A percentile compares a stretch with the other conserved stretches of the same genome.
Evolutionary conservation across 1,140 invertebrate species (phyloP).

Genomic region (Leptinotarsa defecta): DNA sequence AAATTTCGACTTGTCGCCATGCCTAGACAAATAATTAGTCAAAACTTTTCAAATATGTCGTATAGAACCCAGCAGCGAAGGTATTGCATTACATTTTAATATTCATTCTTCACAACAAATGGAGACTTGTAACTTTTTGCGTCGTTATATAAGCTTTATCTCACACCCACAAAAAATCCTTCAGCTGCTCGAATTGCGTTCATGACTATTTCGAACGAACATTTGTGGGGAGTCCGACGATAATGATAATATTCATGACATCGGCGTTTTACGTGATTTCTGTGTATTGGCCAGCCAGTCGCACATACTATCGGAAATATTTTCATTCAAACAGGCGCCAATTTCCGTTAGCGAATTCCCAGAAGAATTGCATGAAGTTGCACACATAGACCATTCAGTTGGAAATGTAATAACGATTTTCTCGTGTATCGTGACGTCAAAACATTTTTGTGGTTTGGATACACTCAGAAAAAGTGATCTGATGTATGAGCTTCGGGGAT

Average conservation of each 20-base stretch:
- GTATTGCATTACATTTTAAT: background rate
- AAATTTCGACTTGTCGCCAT: too few species aligned
- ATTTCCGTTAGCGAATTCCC: constrained; percentile 8
- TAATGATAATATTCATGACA: background rate
- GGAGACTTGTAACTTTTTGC: background rate
- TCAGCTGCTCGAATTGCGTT: background rate
- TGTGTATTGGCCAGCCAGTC: background rate
- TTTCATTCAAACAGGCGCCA: background rate
- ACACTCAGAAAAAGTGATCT: background rate
- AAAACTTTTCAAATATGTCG: too few species aligned
- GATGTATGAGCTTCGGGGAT: too few species aligned
- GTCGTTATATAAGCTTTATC: background rate
- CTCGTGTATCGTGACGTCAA: background rate
- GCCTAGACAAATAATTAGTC: too few species aligned
- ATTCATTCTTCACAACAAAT: background rate
- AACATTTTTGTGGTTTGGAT: background rate
- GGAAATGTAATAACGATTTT: background rate
- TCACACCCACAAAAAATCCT: background rate
- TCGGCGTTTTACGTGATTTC: constrained; percentile 8
- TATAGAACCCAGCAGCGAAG: too few species aligned
- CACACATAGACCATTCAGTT: background rate
- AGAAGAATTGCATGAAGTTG: background rate
- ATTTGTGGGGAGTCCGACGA: background rate
- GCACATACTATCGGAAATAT: constrained; percentile 1
- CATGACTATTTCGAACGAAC: background rate